These are phyloP conservation scores for Agrotis clavis DNA, from an alignment of 2,888 invertebrate genomes.

Conservation along the genomic window DNA sequence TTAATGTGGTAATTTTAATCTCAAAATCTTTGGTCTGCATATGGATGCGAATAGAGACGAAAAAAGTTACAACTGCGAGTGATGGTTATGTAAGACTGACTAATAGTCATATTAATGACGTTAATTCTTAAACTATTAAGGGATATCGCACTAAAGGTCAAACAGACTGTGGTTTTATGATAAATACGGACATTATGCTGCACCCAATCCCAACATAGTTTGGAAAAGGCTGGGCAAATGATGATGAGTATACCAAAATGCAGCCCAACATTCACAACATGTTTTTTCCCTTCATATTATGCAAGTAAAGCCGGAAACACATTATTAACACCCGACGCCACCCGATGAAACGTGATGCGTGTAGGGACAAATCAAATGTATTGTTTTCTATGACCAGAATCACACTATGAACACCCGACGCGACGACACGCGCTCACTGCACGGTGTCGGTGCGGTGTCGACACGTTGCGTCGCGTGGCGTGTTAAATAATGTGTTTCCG, in stretches of 20 bases:
- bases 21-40: constrained; percentile 5
- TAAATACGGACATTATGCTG: background rate
- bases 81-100: background rate
- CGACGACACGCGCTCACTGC: too few species aligned
- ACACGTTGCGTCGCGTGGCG: too few species aligned
- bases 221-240: background rate
- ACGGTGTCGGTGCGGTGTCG: too few species aligned
- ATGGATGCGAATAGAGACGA: constrained; percentile 17
- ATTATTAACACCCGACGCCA: too few species aligned
- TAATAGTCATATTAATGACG: background rate
- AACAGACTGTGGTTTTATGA: too few species aligned
- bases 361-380: too few species aligned
- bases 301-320: too few species aligned
- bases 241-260: background rate
- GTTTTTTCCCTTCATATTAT: background rate
- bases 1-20: background rate
- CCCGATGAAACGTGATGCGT: too few species aligned
- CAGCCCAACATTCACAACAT: background rate
- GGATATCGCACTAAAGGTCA: too few species aligned
- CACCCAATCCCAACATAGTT: background rate
- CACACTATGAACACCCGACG: too few species aligned
- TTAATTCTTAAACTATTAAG: background rate
- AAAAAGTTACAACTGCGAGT: constrained; percentile 6
- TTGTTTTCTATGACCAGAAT: too few species aligned
- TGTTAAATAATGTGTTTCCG: too few species aligned